These are phyloP conservation scores for Rattus rattus DNA, from an alignment of 2,113 vertebrate species.

Conservation along the genomic window DNA sequence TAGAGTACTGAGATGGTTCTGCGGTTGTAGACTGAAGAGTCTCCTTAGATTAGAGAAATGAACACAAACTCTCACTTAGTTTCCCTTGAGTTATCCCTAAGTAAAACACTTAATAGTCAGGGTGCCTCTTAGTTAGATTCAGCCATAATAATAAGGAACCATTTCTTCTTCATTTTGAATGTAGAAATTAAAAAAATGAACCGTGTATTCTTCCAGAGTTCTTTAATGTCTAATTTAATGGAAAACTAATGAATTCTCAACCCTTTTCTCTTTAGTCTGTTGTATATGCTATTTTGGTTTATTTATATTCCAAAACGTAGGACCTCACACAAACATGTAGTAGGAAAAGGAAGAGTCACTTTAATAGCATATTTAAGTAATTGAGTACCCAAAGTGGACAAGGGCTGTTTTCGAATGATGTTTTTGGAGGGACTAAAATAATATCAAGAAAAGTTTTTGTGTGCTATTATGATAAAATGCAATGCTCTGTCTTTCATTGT, in stretches of 20 bases:
- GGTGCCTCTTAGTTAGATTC: neutral
- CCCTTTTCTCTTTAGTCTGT: neutral
- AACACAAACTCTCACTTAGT: neutral
- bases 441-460: neutral
- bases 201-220: neutral
- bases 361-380: neutral
- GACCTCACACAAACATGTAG: neutral
- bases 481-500: neutral
- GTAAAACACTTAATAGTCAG: neutral
- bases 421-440: neutral
- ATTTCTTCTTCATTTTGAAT: neutral
- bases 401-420: neutral
- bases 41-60: neutral
- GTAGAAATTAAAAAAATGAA: neutral
- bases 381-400: neutral
- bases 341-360: neutral
- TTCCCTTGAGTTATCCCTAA: neutral
- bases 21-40: neutral
- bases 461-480: neutral
- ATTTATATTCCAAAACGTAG: neutral
- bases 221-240: slow-evolving; percentile 30
- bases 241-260: neutral
- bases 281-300: slow-evolving; percentile 6
- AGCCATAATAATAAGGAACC: neutral
- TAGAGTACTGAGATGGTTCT: neutral